Conservation (phyloP, 2,888 invertebrate genomes). For the Pseudoips prasinana region DNA sequence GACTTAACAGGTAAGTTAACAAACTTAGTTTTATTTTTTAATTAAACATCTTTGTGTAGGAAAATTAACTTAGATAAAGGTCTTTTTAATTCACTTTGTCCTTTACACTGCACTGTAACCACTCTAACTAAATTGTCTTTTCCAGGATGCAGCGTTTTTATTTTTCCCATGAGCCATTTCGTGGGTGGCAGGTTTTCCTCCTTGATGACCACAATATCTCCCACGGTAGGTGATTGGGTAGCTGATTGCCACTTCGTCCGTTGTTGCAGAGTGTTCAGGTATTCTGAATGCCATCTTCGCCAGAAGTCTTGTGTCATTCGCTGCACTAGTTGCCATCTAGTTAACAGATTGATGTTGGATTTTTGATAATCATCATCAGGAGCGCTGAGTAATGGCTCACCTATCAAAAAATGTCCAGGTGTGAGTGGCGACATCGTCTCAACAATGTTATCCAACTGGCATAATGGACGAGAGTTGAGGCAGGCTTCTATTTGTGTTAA, state of each 20-base stretch:
- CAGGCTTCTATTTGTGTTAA: slow-evolving; percentile 4
- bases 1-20: too few species aligned
- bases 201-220: slow-evolving; percentile 21
- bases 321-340: slow-evolving; percentile 30
- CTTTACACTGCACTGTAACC: slow-evolving; percentile 25
- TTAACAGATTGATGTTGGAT: slow-evolving; percentile 2
- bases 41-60: slow-evolving; percentile 3
- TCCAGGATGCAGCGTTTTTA: slow-evolving; percentile 17
- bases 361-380: slow-evolving; percentile 4
- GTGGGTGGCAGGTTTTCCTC: slow-evolving; percentile 19
- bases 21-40: too few species aligned
- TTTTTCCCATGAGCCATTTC: slow-evolving; percentile 17
- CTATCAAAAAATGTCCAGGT: slow-evolving; percentile 8
- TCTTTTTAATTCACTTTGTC: slow-evolving; percentile 21
- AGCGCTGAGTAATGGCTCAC: slow-evolving; percentile 2
- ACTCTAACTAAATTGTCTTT: slow-evolving; percentile 22
- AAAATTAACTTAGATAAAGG: slow-evolving; percentile 16
- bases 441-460: slow-evolving; percentile 2
- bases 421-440: slow-evolving; percentile 5
- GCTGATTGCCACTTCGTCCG: slow-evolving; percentile 24
- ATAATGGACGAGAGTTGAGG: slow-evolving; percentile 5
- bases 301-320: slow-evolving; percentile 31
- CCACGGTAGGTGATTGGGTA: slow-evolving; percentile 13
- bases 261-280: slow-evolving; percentile 26
- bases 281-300: slow-evolving; percentile 29